phyloP scores from a whole-genome alignment of 1,140 invertebrate genomes.

The Scaptomyza graminum region DNA sequence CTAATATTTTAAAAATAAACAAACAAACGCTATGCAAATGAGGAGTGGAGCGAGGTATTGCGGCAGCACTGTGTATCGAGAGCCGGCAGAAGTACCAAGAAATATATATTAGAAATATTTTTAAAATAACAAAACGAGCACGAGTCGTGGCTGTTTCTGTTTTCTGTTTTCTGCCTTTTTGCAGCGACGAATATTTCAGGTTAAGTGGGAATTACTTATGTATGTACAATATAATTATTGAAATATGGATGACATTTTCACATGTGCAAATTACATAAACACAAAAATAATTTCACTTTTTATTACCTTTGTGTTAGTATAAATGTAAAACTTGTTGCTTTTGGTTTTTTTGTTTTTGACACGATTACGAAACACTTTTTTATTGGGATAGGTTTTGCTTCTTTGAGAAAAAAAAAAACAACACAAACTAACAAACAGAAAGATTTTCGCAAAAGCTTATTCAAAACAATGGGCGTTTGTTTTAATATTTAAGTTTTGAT shows the following conservation, averaged over 20 bases:
- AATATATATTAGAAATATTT: slow-evolving; percentile 76
- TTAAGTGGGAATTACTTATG: slow-evolving; percentile 43
- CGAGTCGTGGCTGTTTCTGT: slow-evolving; percentile 22
- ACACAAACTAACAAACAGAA: slow-evolving; percentile 41
- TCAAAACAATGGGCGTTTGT: slow-evolving; percentile 12
- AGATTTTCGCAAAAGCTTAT: slow-evolving; percentile 32
- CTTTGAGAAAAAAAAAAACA: slow-evolving; percentile 52
- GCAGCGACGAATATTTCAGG: slow-evolving; percentile 58
- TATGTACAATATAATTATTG: not conserved
- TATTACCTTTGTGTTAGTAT: slow-evolving; percentile 18
- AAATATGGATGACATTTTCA: slow-evolving; percentile 22
- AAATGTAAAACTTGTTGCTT: slow-evolving; percentile 45
- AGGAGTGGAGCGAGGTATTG: slow-evolving; percentile 6
- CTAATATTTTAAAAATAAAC: slow-evolving; percentile 78
- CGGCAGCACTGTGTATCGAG: slow-evolving; percentile 14
- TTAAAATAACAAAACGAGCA: slow-evolving; percentile 62
- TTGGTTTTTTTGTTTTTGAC: slow-evolving; percentile 17
- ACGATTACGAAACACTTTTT: slow-evolving; percentile 76
- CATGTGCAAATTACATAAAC: slow-evolving; percentile 53
- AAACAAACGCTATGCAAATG: slow-evolving; percentile 42
- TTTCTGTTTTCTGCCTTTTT: slow-evolving; percentile 19
- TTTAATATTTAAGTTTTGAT: slow-evolving; percentile 22
- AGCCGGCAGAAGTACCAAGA: slow-evolving; percentile 59
- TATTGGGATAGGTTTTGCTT: slow-evolving; percentile 36
- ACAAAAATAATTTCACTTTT: slow-evolving; percentile 8